Base-by-base conservation (phyloP, 2,888 invertebrate species). In the Sphaerophoria rueppellii region DNA sequence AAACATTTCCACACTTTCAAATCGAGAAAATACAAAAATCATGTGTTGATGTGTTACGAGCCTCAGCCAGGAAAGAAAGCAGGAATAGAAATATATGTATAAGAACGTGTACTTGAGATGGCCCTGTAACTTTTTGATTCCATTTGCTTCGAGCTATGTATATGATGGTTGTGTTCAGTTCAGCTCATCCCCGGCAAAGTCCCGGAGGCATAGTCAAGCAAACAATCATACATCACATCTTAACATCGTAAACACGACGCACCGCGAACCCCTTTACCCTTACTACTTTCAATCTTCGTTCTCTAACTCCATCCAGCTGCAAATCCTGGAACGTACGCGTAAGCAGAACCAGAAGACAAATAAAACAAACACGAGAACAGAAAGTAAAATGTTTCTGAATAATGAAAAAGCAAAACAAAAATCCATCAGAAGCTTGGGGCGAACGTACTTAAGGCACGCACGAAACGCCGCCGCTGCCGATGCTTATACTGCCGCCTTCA, bases 361-460 rank as follows among this genome's bases (percentile, higher is more conserved):
- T 58, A 82, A 82, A 73, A 48, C 67, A 77, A 32, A 78, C 58
- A 78, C 61, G 52, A 63, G 69, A 74, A 78, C 58, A 63, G 70
- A 74, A 82, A 73, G 63, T 58, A 78, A 74, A 79, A 73, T 52
- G 65, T 65, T 74, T 34, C 60, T 74, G 74, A 82, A 82, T 82
- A 82, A 82, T 78, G 74, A 54, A 82, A 79, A 70, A 79, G 63
- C 54, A 74, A 71, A 83, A 83, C 74, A 83, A 75, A 76, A 75
- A 79, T 67, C 60, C 73, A 65, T 74, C 78, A 46, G 40, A n/a
- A 24, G 32, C 65, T 16, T 46, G 48, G 55, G 58, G 67, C 55
- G n/a, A 70, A 54, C 63, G 77, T 71, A 52, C 67, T 73, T 58
- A 43, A 54, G 61, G 69, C 82, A 79, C 67, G 71, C 74, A 70